Evolutionary conservation across 2,113 vertebrate genomes (phyloP).

Genomic region (Symphodus melops): DNA sequence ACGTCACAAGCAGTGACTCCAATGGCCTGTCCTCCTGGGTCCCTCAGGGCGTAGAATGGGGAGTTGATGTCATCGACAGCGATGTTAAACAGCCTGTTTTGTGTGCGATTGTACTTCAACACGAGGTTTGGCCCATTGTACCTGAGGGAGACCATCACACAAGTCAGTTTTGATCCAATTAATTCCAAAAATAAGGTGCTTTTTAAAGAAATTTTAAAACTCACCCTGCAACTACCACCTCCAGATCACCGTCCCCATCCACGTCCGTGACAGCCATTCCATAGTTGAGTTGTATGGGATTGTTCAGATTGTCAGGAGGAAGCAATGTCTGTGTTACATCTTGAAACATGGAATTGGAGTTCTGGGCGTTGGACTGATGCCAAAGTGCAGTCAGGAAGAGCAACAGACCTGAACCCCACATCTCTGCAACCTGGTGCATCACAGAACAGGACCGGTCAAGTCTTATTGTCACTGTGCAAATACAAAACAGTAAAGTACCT

Average conservation of each 20-base stretch:
- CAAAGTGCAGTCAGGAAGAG: conserved; percentile 79
- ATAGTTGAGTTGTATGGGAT: conserved; percentile 94
- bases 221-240: conserved; percentile 95
- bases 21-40: conserved; percentile 91
- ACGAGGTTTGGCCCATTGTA: conserved; percentile 95
- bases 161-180: not conserved
- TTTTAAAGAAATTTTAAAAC: conserved; percentile 38
- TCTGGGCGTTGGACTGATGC: conserved; percentile 77
- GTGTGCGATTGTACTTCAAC: conserved; percentile 88
- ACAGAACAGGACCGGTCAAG: not conserved
- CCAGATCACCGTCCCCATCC: conserved; percentile 90
- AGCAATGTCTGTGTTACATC: conserved; percentile 87
- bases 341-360: conserved; percentile 85
- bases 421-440: conserved; percentile 54
- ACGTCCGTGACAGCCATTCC: conserved; percentile 95
- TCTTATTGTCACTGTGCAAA: no score
- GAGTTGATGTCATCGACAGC: conserved; percentile 88
- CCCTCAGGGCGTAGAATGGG: conserved; percentile 89
- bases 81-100: conserved; percentile 88
- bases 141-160: conserved; percentile 69
- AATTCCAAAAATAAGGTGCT: not conserved
- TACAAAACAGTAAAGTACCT: no score
- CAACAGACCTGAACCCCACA: conserved; percentile 75
- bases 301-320: conserved; percentile 88
- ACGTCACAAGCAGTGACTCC: conserved; percentile 96